Evolutionary conservation across 2,888 invertebrate genomes (phyloP), one percentile per base, ranked within the genome.

Genomic region (Campoplex capitator): DNA sequence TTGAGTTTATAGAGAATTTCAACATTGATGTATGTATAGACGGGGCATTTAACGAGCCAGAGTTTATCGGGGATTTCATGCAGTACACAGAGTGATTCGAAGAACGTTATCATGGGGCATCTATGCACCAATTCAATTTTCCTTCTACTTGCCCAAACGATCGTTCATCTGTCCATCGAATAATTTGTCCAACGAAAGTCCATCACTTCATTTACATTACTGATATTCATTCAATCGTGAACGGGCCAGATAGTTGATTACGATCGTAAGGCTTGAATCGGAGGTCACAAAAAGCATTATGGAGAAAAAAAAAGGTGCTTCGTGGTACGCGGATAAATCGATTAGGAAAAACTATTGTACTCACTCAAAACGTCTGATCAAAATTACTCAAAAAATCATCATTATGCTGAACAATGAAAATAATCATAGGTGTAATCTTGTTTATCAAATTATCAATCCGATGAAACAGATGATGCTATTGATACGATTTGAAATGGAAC

Each of bases 101-200:
- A n/a, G 45, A n/a, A 68, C 35, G 81, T 75, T 87, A 78, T 79
- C 77, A 73, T 56, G 67, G n/a, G n/a, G 42, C 58, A 70, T 67
- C 74, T 54, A 65, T 71, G 74, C 51, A 71, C 45, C 70, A 58
- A 82, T 84, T 84, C 56, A 75, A 84, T 84, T 75, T 82, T 84
- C 81, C 78, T 82, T 71, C 70, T 62, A 58, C 56, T 84, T 65
- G 68, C 74, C 70, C 87, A 62, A 84, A 62, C 82, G 74, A 75
- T 78, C 75, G 68, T 32, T 67, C 48, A 23, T 45, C 28, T 54
- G 32, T 70, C 45, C 45, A 65, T 28, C 56, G 51, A 79, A 84
- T 75, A 82, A 79, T 86, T 87, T 82, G 48, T 78, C 42, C 28
- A 73, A n/a, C 38, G 74, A 58, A 68, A 87, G 23, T n/a, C 8